A percentile compares a stretch with the other conserved stretches of the same genome.
phyloP scores from a whole-genome alignment of 2,888 invertebrate genomes.

The Octonoba sinensis region DNA sequence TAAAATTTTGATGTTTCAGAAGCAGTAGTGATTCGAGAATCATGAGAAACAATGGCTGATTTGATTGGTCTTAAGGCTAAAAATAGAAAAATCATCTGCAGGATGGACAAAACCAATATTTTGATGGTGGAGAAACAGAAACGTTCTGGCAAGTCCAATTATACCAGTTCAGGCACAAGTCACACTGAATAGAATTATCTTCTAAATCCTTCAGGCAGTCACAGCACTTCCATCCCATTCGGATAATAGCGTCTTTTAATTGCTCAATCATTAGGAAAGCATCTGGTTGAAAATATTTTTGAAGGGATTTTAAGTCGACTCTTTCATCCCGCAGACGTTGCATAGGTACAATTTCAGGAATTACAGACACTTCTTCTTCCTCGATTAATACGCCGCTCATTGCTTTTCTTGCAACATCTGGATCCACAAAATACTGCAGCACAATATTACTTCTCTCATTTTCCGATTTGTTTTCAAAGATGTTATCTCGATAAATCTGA shows the following conservation, averaged over 20 bases:
- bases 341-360: not conserved
- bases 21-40: no score
- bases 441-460: not conserved
- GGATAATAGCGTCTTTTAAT: not conserved
- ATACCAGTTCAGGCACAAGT: no score
- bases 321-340: not conserved
- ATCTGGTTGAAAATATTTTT: not conserved
- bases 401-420: not conserved
- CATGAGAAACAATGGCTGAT: no score
- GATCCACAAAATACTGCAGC: not conserved
- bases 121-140: not conserved
- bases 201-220: not conserved
- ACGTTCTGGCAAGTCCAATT: not conserved
- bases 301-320: not conserved
- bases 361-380: not conserved
- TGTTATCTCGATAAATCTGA: not conserved
- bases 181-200: not conserved
- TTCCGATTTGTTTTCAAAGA: not conserved
- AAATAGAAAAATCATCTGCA: no score
- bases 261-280: not conserved
- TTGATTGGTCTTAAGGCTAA: no score
- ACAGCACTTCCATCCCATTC: not conserved
- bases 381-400: not conserved
- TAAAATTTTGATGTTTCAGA: no score
- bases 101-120: not conserved